Base-by-base conservation (phyloP, 1,140 invertebrate genomes). In the Drosophila persimilis region DNA sequence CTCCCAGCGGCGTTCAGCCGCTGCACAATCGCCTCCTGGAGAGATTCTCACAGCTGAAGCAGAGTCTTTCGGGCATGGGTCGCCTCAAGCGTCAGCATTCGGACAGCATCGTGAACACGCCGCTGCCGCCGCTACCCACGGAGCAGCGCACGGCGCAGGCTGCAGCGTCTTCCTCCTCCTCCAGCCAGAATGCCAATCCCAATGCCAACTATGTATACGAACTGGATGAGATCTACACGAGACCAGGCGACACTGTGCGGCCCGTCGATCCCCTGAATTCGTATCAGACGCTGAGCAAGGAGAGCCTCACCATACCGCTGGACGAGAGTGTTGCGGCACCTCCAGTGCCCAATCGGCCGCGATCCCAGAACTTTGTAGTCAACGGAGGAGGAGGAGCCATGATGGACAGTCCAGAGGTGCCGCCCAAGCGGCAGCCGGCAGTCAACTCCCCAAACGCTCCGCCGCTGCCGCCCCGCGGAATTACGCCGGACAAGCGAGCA, bases 11-110 rank as follows among this genome's bases (percentile, higher is more conserved):
- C 11, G 95, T 98, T 0, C 95, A 96, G 65, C 97, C 97, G 1
- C 89, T 99, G 26, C 97, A 99, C 77, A 95, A 96, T 76, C 94
- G 96, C 57, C 92, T 99, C 6, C 93, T 97, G n/a, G 97, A 98
- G 85, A 93, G 96, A 47, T 97, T 98, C 77, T 94, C 93, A 1
- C 95, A 97, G 73, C 92, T 98, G 43, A 95, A 95, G 72, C 94
- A 95, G 77, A 94, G 94, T 63, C 90, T 97, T 0, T 93, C 94
- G 0, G 92, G 92, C 39, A 90, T 94, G 70, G 93, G 93, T 0
- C 93, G 93, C 3, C 90, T 94, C 0, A 93, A 94, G 73, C 90
- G 95, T 45, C 95, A 96, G 81, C 93, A 95, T 61, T 93, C 94
- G 0, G 95, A 95, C 66, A 96, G 95, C 91, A 96, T 96, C 91